Conservation (phyloP, 2,888 invertebrate genomes). For the Macrophya annulata region DNA sequence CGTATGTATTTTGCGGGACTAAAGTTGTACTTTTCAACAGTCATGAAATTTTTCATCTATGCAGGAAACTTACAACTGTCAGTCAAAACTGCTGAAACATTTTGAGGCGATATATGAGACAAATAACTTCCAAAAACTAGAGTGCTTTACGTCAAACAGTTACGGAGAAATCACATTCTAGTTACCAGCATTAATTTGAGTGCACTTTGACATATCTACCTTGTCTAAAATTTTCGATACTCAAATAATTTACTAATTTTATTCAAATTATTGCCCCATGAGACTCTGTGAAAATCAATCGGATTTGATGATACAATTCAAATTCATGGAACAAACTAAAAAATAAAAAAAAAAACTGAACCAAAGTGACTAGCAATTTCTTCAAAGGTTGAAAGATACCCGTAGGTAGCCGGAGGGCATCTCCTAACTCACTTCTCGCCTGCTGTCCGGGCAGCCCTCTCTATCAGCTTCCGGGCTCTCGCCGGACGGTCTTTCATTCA, state of each 20-base stretch:
- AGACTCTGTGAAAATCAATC: background rate
- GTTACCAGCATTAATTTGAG: background rate
- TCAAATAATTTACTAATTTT: background rate
- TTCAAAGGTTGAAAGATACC: background rate
- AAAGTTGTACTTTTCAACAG: background rate
- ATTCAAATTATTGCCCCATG: background rate
- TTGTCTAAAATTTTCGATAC: background rate
- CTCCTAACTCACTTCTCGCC: constrained; percentile 46
- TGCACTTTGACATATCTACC: background rate
- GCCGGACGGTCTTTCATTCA: constrained; percentile 70
- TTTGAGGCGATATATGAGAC: background rate
- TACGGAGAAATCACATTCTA: too few species aligned
- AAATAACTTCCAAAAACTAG: background rate
- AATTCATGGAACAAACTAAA: background rate
- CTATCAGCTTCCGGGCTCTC: constrained; percentile 68
- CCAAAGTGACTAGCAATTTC: constrained; percentile 29
- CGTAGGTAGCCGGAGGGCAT: constrained; percentile 12
- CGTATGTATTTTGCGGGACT: background rate
- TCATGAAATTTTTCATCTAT: background rate
- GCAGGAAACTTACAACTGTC: background rate
- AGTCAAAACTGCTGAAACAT: background rate
- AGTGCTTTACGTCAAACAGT: background rate
- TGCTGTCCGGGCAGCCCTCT: constrained; percentile 23
- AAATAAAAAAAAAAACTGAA: background rate
- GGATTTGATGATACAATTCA: background rate